Percentiles rank a stretch among this genome's conserved stretches.
Conservation (phyloP, 2,113 vertebrate species). For the Channa maculata region DNA sequence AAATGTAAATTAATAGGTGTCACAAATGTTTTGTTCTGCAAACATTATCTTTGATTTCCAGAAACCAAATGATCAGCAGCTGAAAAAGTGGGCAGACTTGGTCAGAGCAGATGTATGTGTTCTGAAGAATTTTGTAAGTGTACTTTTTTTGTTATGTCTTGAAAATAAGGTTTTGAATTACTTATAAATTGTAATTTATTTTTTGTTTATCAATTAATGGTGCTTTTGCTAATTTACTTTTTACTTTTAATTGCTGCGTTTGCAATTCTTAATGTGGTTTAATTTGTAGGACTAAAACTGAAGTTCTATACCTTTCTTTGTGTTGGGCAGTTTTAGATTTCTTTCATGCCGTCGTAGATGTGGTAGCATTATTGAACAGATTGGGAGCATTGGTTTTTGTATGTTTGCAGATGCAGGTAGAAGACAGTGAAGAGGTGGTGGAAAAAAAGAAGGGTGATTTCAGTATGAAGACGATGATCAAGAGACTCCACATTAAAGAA, state of each 20-base stretch:
- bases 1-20: no score
- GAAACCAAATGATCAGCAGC: slow-evolving; percentile 42
- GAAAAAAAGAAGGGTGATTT: slow-evolving; percentile 83
- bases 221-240: no score
- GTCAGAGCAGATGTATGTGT: slow-evolving; percentile 45
- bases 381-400: slow-evolving; percentile 13
- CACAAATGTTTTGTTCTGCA: background rate
- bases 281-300: no score
- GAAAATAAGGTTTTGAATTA: background rate
- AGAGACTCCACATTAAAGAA: slow-evolving; percentile 86
- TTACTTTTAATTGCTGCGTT: no score
- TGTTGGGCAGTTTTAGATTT: no score
- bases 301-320: no score
- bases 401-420: slow-evolving; percentile 31
- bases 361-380: no score
- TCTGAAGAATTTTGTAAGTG: slow-evolving; percentile 75
- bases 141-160: background rate
- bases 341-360: no score
- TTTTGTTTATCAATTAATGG: background rate
- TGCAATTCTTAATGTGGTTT: no score
- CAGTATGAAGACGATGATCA: slow-evolving; percentile 89
- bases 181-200: no score
- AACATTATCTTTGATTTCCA: slow-evolving; percentile 32
- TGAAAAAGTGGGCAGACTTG: slow-evolving; percentile 64
- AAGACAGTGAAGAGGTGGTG: slow-evolving; percentile 21